A percentile compares a stretch with the other conserved stretches of the same genome.
These are phyloP conservation scores for Tadarida brasiliensis DNA, from an alignment of 2,797 vertebrate genomes.

Conservation along the genomic window DNA sequence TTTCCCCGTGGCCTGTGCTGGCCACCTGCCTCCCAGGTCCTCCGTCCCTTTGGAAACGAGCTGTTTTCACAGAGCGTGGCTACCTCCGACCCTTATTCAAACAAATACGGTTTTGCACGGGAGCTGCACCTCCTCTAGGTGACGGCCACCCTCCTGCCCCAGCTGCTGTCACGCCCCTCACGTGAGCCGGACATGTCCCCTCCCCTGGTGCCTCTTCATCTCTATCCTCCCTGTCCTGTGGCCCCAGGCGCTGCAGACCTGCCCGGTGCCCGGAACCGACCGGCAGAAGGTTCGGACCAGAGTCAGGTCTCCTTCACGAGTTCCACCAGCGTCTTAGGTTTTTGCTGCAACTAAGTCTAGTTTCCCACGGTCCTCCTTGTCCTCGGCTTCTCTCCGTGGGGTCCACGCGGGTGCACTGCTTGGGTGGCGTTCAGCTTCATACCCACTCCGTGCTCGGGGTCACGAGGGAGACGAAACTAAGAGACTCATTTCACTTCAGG, in stretches of 20 bases:
- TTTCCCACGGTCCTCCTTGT: neutral
- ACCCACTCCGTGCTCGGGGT: neutral
- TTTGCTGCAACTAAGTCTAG: neutral
- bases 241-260: accelerated
- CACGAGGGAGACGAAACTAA: neutral
- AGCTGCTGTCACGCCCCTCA: neutral
- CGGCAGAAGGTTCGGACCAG: neutral
- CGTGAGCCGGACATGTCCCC: neutral
- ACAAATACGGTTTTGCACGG: neutral
- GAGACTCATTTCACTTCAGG: neutral
- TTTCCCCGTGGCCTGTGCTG: neutral
- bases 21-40: neutral
- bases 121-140: neutral
- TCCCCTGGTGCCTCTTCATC: neutral
- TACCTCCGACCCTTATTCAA: neutral
- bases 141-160: accelerated
- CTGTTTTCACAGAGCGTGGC: neutral
- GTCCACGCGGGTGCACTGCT: neutral
- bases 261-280: neutral
- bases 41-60: neutral
- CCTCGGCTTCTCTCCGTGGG: neutral
- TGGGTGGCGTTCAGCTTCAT: neutral
- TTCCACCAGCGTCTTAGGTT: neutral
- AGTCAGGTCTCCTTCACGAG: neutral
- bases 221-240: neutral